Evolutionary conservation across 2,797 vertebrate species (phyloP).

Genomic region (Acridotheres tristis): DNA sequence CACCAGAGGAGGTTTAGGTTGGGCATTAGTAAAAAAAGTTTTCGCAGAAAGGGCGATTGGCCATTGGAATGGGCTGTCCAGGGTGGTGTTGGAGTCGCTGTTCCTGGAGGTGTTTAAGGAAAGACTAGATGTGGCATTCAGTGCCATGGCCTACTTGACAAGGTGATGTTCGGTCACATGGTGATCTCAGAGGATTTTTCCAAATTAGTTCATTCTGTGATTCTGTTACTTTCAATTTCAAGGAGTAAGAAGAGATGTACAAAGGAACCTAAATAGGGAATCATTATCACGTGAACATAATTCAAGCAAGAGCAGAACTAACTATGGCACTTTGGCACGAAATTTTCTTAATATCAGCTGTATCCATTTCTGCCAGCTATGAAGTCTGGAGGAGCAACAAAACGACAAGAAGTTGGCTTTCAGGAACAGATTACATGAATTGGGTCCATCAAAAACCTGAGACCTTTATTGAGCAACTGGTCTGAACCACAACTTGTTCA

Average conservation of each 20-base stretch:
- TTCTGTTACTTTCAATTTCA: not conserved
- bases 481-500: not conserved
- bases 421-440: not conserved
- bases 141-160: not conserved
- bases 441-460: not conserved
- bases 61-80: not conserved
- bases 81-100: not conserved
- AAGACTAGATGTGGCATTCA: not conserved
- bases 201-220: not conserved
- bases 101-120: not conserved
- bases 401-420: not conserved
- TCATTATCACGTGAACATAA: fast-evolving
- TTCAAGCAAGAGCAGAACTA: not conserved
- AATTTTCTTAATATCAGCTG: not conserved
- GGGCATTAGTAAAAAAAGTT: not conserved
- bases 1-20: not conserved
- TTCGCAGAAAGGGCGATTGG: not conserved
- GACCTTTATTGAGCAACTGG: not conserved
- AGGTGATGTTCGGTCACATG: fast-evolving
- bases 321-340: not conserved
- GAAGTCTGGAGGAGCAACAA: not conserved
- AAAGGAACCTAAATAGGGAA: not conserved
- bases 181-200: not conserved
- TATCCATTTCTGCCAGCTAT: not conserved
- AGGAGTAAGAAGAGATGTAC: not conserved